Conservation (phyloP, 2,113 vertebrate species). For the Anoura caudifer region DNA sequence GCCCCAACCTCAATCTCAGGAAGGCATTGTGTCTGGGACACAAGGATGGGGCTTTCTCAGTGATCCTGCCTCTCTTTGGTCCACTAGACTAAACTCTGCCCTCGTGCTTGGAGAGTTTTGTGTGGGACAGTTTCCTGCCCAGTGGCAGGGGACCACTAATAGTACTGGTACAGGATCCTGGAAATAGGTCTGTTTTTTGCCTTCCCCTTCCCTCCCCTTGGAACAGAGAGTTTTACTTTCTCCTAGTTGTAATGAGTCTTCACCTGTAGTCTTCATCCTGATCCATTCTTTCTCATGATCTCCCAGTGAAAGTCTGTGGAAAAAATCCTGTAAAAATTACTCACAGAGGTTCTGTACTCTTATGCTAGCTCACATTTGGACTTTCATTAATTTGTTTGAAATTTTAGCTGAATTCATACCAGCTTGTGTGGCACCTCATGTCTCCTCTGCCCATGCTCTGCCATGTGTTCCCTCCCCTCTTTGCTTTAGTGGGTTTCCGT, state of each 20-base stretch:
- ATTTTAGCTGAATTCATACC: neutral
- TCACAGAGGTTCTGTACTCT: neutral
- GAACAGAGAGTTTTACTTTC: neutral
- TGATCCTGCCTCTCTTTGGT: neutral
- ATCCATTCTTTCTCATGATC: neutral
- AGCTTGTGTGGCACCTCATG: neutral
- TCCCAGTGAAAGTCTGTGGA: neutral
- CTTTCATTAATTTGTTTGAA: neutral
- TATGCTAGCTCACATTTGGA: neutral
- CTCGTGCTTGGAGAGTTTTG: neutral
- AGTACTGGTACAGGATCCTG: neutral
- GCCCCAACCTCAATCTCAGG: neutral
- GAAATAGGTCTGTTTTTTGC: neutral
- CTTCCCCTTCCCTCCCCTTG: neutral
- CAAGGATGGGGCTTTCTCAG: neutral
- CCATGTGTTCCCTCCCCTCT: neutral
- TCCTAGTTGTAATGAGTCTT: neutral
- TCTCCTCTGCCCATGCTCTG: neutral
- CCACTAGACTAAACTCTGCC: neutral
- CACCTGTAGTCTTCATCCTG: neutral
- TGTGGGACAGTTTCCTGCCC: neutral
- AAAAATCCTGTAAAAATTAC: neutral
- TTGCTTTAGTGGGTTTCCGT: neutral
- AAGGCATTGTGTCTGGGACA: neutral
- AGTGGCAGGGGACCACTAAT: neutral